Percentiles rank a stretch among this genome's conserved stretches.
These are phyloP conservation scores for Lepidocyrtinus sp. DNA, from an alignment of 2,888 invertebrate genomes.

Conservation along the genomic window DNA sequence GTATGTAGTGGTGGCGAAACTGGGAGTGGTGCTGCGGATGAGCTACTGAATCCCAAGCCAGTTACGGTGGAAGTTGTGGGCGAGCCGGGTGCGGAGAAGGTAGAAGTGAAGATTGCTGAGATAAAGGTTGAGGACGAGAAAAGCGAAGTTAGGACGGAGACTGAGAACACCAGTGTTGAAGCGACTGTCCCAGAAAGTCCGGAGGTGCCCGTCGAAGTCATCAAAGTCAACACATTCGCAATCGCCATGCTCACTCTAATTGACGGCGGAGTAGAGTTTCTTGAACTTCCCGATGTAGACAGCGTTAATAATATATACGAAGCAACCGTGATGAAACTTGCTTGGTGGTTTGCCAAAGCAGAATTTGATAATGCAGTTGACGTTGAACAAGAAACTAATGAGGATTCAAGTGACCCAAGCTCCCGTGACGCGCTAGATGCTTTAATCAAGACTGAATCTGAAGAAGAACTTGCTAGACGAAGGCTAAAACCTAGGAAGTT, in stretches of 20 bases:
- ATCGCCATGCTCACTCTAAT: conserved; percentile 24
- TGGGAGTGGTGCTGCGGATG: neutral
- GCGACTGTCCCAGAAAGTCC: conserved; percentile 27
- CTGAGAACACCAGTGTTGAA: neutral
- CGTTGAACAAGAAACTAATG: conserved; percentile 31
- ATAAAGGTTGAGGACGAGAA: conserved; percentile 15
- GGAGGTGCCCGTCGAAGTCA: conserved; percentile 39
- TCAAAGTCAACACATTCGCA: conserved; percentile 44
- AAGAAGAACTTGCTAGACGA: conserved; percentile 61
- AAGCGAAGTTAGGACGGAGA: neutral
- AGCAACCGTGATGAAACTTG: conserved; percentile 51
- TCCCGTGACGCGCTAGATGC: conserved; percentile 50
- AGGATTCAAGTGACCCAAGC: neutral
- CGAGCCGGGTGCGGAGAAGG: no score
- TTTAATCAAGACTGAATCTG: conserved; percentile 52
- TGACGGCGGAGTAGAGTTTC: neutral
- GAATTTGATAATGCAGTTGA: conserved; percentile 42
- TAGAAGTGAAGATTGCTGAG: neutral
- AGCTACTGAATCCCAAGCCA: neutral
- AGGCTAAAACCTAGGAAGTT: conserved; percentile 20
- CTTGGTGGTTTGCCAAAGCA: conserved; percentile 61
- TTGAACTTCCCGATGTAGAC: conserved; percentile 32
- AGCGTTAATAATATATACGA: conserved; percentile 23
- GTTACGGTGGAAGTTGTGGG: neutral
- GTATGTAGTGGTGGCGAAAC: neutral